Evolutionary conservation across 2,888 invertebrate species (phyloP), one percentile per base, ranked within the genome.

Genomic region (Lasioglossum calceatum): DNA sequence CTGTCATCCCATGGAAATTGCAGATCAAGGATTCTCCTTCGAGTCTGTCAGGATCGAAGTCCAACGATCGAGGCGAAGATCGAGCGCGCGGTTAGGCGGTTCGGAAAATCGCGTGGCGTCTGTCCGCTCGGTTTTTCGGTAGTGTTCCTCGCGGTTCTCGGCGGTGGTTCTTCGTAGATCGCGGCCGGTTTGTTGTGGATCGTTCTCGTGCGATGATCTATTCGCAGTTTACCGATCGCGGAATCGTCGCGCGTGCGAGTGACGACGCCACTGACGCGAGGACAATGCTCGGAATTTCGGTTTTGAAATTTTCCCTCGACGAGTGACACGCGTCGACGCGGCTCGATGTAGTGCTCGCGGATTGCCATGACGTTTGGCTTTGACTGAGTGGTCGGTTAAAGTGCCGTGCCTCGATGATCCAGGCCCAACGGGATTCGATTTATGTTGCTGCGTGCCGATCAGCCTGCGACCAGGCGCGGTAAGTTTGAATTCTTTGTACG

Each of bases 221-320:
- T 64, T 32, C 61, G 61, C 61, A 14, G 61, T 64, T 64, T 27
- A 7, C 27, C n/a, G 67, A 67, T 67, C 67, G 67, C 7, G 67
- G 32, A 67, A 67, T 67, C 67, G 67, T 36, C 39, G 70, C n/a
- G 93, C 92, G 90, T 89, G 92, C 93, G 94, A 95, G 92, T 92
- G 91, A 93, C 93, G 93, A 70, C 70, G 70, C 67, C 92, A 90
- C 87, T 94, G 94, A 94, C 93, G 93, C 91, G 92, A 86, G 92
- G 92, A 94, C 95, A 94, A 94, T 95, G 91, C 92, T 89, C 91
- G 93, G 93, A 94, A 94, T 94, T 95, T 94, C 91, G 94, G 93
- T 94, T 94, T 94, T 93, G 94, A 94, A 94, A 36, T 67, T 94
- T 94, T 95, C 92, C 92, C 92, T 87, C 92, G 92, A 91, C 91